phyloP scores from a whole-genome alignment of 2,797 vertebrate species.

The Aphelocoma californica region DNA sequence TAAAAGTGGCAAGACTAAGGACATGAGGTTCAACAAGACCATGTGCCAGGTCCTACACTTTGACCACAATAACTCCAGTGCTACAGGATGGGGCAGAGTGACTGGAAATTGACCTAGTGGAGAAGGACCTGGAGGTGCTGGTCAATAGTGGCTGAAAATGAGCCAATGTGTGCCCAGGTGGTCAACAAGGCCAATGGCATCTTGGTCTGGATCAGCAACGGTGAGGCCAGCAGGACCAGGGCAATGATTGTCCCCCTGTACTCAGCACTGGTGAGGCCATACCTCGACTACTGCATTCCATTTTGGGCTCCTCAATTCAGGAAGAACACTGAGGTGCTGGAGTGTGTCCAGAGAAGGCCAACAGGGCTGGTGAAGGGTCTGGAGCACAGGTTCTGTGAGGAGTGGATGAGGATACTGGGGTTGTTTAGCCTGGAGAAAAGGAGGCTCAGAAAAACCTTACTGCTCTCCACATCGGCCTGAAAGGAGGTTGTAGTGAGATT shows the following conservation, averaged over 20 bases:
- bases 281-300: too few relatives aligned
- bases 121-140: not conserved
- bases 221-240: not conserved
- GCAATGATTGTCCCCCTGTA: not conserved
- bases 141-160: not conserved
- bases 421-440: not conserved
- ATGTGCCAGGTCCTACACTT: not conserved
- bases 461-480: not conserved
- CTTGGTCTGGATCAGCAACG: not conserved
- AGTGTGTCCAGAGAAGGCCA: not conserved
- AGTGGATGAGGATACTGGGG: not conserved
- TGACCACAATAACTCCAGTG: not conserved
- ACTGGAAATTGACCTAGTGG: not conserved
- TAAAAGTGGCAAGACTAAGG: not conserved
- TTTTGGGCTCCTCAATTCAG: not conserved
- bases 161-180: rapidly evolving
- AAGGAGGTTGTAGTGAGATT: not conserved
- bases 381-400: not conserved
- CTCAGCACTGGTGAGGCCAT: rapidly evolving
- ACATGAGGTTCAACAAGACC: too few relatives aligned
- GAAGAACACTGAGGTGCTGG: not conserved
- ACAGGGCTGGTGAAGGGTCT: not conserved
- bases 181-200: not conserved
- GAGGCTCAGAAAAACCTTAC: not conserved
- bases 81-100: not conserved